Evolutionary conservation across 2,888 invertebrate genomes (phyloP), one percentile per base, ranked within the genome.

Genomic region (Dioctria rufipes): DNA sequence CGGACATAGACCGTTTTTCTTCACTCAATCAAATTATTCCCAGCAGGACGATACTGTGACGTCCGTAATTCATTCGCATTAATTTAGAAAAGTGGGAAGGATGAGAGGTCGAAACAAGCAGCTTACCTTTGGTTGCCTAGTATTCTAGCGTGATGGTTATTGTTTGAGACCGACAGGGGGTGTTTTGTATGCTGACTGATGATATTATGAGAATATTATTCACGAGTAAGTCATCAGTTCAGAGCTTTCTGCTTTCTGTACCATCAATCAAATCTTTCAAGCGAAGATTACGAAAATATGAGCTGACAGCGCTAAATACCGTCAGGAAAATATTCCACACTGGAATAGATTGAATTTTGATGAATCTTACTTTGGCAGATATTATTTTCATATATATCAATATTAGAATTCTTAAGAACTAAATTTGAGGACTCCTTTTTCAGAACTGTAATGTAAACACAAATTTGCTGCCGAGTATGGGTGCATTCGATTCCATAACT

Each of bases 141-240:
- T 40, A 8, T 58, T 8, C 11, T n/a, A n/a, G 49, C 49, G 5
- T 39, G 3, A 42, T 39, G 42, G 37, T 65, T 42, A 42, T 39
- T 65, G 65, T 39, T 37, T 5, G 37, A n/a, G 3, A 42, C n/a
- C 42, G 40, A 65, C 40, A 40, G 40, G 4, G 65, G 46, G 8
- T 6, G 8, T 6, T 46, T 46, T 46, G 5, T 46, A 8, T 46
- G 5, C 46, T 6, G 5, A 46, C 46, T 25, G 71, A 39, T 71
- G 54, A 51, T 51, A 71, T 71, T 51, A 71, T 71, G 54, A 39
- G 71, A 71, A 71, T 71, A 71, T 71, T 71, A 71, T 71, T 71
- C 71, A 71, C 51, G 54, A 71, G 54, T 71, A 37, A 71, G 71
- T 51, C 71, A 71, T 71, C 71, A 71, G 51, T 37, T 71, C 25